A percentile compares a stretch with the other conserved stretches of the same genome.
phyloP scores from a whole-genome alignment of 2,888 invertebrate species.

The Tetragnatha montana region DNA sequence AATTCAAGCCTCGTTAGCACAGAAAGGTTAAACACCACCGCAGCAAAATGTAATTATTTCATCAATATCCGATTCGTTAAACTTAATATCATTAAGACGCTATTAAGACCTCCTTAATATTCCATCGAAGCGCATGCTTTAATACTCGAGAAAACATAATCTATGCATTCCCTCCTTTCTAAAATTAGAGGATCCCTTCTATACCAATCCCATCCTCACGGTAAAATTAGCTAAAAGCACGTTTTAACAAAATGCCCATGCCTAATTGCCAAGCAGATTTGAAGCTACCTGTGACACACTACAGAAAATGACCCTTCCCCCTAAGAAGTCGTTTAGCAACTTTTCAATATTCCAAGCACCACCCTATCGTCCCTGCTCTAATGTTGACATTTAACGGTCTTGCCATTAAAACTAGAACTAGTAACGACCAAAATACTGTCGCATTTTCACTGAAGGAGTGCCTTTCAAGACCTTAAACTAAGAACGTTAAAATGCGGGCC shows the following conservation, averaged over 20 bases:
- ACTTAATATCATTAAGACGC: too few relatives aligned
- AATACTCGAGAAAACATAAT: too few relatives aligned
- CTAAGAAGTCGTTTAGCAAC: conserved; percentile 52
- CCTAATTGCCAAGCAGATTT: conserved; percentile 34
- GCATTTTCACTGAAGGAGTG: conserved; percentile 43
- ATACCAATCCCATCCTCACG: neutral
- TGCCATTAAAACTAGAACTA: conserved; percentile 37
- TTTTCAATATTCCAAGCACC: conserved; percentile 59
- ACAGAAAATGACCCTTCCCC: neutral
- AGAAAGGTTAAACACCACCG: too few relatives aligned
- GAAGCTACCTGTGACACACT: neutral
- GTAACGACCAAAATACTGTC: conserved; percentile 41
- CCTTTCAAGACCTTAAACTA: conserved; percentile 54
- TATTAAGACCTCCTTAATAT: too few relatives aligned
- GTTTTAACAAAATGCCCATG: conserved; percentile 22
- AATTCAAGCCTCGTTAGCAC: too few relatives aligned
- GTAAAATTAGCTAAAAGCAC: conserved; percentile 19
- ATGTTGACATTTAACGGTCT: conserved; percentile 55
- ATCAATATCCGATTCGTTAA: too few relatives aligned
- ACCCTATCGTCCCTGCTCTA: conserved; percentile 22
- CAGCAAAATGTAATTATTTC: too few relatives aligned
- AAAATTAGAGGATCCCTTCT: neutral
- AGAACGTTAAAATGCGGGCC: conserved; percentile 35
- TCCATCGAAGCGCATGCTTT: too few relatives aligned
- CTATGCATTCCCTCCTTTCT: neutral